Percentiles rank a stretch among this genome's conserved stretches.
Evolutionary conservation across 1,140 invertebrate species (phyloP).

Genomic region (Hypsibius dujardini): DNA sequence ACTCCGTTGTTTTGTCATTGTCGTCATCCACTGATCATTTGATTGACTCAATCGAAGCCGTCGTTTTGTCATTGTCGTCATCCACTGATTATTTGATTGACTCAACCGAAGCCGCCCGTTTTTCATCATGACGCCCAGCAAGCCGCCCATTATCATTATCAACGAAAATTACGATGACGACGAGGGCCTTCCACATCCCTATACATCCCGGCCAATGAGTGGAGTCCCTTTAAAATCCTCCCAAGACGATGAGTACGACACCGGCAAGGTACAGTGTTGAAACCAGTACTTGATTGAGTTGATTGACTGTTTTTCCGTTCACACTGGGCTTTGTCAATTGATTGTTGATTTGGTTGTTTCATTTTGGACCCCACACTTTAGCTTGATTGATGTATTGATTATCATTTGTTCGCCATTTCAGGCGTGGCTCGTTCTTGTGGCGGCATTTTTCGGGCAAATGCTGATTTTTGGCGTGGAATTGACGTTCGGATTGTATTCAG

Average conservation of each 20-base stretch:
- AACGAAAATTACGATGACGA: neutral
- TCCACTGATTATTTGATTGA: neutral
- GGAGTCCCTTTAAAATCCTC: neutral
- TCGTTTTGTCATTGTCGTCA: neutral
- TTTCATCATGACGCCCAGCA: neutral
- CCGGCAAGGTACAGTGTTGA: no score
- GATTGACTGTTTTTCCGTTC: no score
- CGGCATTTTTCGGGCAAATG: neutral
- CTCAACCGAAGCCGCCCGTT: neutral
- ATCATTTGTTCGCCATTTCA: no score
- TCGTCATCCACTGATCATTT: no score
- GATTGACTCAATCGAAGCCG: no score
- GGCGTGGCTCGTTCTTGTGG: neutral
- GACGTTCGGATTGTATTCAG: neutral
- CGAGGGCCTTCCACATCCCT: conserved; percentile 1
- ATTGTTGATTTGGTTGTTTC: no score
- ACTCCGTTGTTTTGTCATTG: neutral
- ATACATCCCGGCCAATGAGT: neutral
- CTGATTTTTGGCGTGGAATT: neutral
- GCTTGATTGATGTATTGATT: no score
- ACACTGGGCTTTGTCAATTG: no score
- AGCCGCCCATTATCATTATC: neutral
- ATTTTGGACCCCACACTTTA: no score
- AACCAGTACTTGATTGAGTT: no score
- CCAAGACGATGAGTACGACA: neutral